A percentile compares a stretch with the other conserved stretches of the same genome.
These are phyloP conservation scores for Brachyalestes nurse DNA, from an alignment of 2,797 vertebrate genomes.

Conservation along the genomic window DNA sequence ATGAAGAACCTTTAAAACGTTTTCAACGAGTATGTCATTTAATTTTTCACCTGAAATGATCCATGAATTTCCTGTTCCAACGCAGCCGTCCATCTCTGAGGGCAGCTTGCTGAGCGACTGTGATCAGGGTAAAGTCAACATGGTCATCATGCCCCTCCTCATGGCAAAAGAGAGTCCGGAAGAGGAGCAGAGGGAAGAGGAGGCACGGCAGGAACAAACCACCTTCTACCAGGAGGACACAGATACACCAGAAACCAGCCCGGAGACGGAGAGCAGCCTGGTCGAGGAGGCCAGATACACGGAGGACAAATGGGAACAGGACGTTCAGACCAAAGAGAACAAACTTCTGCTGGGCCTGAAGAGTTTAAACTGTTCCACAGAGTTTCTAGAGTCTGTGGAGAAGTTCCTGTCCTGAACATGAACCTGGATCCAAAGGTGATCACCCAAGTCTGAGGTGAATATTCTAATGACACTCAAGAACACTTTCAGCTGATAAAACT, in stretches of 20 bases:
- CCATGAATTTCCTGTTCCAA: slow-evolving; percentile 11
- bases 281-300: slow-evolving; percentile 44
- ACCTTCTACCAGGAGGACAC: slow-evolving; percentile 4
- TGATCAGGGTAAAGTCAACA: slow-evolving; percentile 58
- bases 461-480: not conserved
- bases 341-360: slow-evolving; percentile 52
- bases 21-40: no score
- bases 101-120: slow-evolving; percentile 49
- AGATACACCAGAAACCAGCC: slow-evolving; percentile 59
- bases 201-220: slow-evolving; percentile 1
- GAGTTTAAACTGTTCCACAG: slow-evolving; percentile 50
- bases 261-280: slow-evolving; percentile 63
- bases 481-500: not conserved
- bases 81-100: slow-evolving; percentile 56
- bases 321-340: slow-evolving; percentile 35
- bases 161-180: slow-evolving; percentile 17
- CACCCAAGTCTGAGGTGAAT: not conserved
- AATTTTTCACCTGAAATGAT: not conserved
- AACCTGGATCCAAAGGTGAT: not conserved
- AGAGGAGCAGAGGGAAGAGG: slow-evolving; percentile 30
- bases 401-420: slow-evolving; percentile 50
- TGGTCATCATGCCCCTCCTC: slow-evolving; percentile 52
- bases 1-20: no score
- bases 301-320: slow-evolving; percentile 32
- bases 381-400: slow-evolving; percentile 49